A percentile compares a stretch with the other conserved stretches of the same genome.
Conservation (phyloP, 2,888 invertebrate genomes). For the Phytoseiulus persimilis region DNA sequence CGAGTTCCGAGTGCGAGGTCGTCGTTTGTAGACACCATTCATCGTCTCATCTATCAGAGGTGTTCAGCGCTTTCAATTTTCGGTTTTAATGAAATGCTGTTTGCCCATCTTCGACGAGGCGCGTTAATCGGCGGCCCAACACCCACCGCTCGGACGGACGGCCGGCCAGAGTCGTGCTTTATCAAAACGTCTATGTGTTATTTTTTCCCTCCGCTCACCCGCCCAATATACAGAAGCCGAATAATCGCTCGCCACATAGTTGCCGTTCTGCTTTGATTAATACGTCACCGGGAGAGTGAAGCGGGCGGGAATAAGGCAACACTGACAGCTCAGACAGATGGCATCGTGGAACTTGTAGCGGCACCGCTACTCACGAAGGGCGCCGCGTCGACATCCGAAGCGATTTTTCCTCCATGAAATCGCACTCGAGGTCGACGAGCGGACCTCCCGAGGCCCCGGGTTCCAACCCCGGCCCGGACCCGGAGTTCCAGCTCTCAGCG, state of each 20-base stretch:
- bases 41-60: background rate
- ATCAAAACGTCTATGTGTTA: background rate
- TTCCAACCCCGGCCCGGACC: too few relatives aligned
- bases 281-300: background rate
- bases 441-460: too few relatives aligned
- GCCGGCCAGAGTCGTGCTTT: background rate
- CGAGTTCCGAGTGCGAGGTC: background rate
- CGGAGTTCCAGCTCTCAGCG: too few relatives aligned
- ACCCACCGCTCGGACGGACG: background rate
- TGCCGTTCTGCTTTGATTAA: constrained; percentile 5
- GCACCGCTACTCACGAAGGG: background rate
- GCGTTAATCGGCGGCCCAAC: constrained; percentile 30
- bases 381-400: background rate
- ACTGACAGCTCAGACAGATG: constrained; percentile 5
- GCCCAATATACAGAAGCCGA: constrained; percentile 5
- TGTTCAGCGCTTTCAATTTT: background rate
- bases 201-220: background rate
- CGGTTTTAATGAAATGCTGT: constrained; percentile 29
- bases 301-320: background rate
- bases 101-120: constrained; percentile 30
- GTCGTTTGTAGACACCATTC: too few relatives aligned
- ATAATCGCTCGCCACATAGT: background rate
- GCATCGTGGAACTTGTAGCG: background rate
- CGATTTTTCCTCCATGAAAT: background rate
- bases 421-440: too few relatives aligned